Percentiles rank a stretch among this genome's conserved stretches.
Evolutionary conservation across 2,797 vertebrate genomes (phyloP).

Genomic region (Menidia menidia): DNA sequence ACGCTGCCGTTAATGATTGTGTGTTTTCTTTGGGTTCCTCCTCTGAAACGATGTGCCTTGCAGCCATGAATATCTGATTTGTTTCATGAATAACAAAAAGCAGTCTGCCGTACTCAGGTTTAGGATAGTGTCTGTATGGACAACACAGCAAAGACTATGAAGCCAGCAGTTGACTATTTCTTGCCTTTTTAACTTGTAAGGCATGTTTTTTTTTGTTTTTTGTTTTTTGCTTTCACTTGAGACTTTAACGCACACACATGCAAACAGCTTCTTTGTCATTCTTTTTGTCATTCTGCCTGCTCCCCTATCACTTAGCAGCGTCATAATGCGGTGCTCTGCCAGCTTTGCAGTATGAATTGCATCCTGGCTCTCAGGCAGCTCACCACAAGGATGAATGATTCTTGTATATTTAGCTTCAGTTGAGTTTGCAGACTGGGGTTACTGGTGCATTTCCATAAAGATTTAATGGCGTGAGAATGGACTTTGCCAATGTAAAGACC

Average conservation of each 20-base stretch:
- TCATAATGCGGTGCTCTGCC: constrained; percentile 59
- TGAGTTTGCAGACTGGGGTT: constrained; percentile 40
- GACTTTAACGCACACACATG: constrained; percentile 16
- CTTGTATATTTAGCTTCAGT: constrained; percentile 73
- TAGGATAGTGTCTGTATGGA: background rate
- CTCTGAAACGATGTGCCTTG: background rate
- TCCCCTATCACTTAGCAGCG: constrained; percentile 40
- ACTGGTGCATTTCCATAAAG: constrained; percentile 18
- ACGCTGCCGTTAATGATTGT: constrained; percentile 9
- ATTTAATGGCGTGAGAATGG: constrained; percentile 32
- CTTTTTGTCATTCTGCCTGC: constrained; percentile 28
- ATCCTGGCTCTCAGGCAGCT: constrained; percentile 50
- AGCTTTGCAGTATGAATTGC: constrained; percentile 50
- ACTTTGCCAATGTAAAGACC: background rate
- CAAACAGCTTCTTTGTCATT: constrained; percentile 28
- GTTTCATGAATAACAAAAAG: constrained; percentile 7
- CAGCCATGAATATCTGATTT: constrained; percentile 8
- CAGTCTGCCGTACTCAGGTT: background rate
- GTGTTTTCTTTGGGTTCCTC: background rate
- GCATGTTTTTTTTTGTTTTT: background rate
- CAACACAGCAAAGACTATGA: constrained; percentile 7
- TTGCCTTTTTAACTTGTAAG: constrained; percentile 4
- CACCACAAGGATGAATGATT: constrained; percentile 60
- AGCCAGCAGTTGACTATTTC: constrained; percentile 13
- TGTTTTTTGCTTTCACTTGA: constrained; percentile 2